Percentiles rank a stretch among this genome's conserved stretches.
Conservation (phyloP, 2,113 vertebrate genomes). For the Dromiciops gliroides region DNA sequence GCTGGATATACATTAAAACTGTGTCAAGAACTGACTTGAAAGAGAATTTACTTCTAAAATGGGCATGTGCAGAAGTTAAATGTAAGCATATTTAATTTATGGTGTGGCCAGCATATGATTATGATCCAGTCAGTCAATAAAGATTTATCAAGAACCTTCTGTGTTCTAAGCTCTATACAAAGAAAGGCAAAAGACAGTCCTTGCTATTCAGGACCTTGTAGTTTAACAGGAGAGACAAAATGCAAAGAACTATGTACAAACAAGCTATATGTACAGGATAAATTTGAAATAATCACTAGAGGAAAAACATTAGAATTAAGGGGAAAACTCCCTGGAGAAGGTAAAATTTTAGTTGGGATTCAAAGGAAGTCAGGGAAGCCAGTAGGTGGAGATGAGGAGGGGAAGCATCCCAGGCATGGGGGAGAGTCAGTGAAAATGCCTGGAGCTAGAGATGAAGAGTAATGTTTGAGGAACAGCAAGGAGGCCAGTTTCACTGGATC, state of each 20-base stretch:
- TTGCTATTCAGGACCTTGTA: neutral
- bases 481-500: neutral
- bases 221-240: neutral
- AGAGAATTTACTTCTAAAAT: slow-evolving; percentile 8
- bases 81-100: slow-evolving; percentile 13
- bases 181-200: neutral
- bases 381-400: too few relatives aligned
- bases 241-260: neutral
- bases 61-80: neutral
- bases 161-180: neutral
- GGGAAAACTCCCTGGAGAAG: neutral
- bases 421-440: too few relatives aligned
- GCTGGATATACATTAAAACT: slow-evolving; percentile 25
- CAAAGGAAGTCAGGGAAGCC: too few relatives aligned
- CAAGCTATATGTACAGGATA: neutral
- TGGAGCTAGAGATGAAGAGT: too few relatives aligned
- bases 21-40: neutral
- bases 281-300: neutral
- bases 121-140: neutral
- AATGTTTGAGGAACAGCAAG: too few relatives aligned
- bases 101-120: slow-evolving; percentile 6
- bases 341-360: too few relatives aligned
- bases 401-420: too few relatives aligned
- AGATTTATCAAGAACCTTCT: neutral
- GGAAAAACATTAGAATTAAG: neutral